Base-by-base conservation (phyloP, 2,888 invertebrate species). In the Eulithis testata region DNA sequence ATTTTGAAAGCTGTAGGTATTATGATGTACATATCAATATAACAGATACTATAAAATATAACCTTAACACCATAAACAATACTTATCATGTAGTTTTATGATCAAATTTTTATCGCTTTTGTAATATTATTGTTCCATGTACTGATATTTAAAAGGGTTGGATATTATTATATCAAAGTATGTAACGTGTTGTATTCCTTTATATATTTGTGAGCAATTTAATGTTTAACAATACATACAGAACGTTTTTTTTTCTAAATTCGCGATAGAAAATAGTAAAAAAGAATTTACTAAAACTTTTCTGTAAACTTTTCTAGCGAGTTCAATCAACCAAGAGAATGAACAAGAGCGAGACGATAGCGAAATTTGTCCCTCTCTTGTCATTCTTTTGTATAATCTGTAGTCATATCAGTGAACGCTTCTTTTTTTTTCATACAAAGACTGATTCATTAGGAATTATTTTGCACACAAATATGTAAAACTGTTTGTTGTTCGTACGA, bases 401-500 rank as follows among this genome's bases (percentile, higher is more conserved):
- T 47, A 45, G 45, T 37, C 5, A 37, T 7, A 49, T 49, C 56
- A 65, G 27, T 62, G 49, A 50, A 27, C n/a, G 45, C n/a, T 56
- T 55, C 21, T 21, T 27, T 52, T 5, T 54, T 11, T 62, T 51
- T 11, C 21, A 50, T 14, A 44, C 50, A 62, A 69, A 69, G 67
- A 69, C 69, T 67, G 69, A 69, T 49, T 52, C 37, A 57, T 44
- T 57, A 21, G 21, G 36, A 37, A 68, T 65, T 55, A 45, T 49
- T 58, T 58, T 66, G 61, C 66, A 60, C 72, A 67, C 70, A 70
- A 62, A 70, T 65, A 67, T 67, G 66, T 61, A 49, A 60, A 61
- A 59, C n/a, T 54, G 36, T 63, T 43, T 52, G 63, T 66, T 63
- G 66, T 63, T 62, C 11, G 55, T 58, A 31, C 53, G 57, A 60